These are phyloP conservation scores for Drosophila phalerata DNA, from an alignment of 2,888 invertebrate genomes.

Conservation along the genomic window DNA sequence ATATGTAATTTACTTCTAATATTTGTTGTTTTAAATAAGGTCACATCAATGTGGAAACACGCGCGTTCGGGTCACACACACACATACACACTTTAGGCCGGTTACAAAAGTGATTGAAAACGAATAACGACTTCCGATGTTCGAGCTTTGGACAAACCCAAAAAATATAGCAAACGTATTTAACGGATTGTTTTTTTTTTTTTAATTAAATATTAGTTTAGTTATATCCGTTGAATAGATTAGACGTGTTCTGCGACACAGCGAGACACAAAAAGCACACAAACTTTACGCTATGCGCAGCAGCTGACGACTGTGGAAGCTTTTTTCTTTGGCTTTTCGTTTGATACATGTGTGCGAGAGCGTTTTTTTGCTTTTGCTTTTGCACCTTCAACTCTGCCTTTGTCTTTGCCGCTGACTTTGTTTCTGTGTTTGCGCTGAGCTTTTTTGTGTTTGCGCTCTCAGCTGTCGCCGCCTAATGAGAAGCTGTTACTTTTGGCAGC, in stretches of 20 bases:
- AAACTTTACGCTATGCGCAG: conserved; percentile 85
- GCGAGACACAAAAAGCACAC: conserved; percentile 62
- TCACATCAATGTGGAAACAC: conserved; percentile 34
- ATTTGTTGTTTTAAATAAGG: conserved; percentile 58
- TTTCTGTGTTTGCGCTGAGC: conserved; percentile 27
- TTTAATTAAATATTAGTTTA: conserved; percentile 25
- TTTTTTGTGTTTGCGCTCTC: conserved; percentile 49
- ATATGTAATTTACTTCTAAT: conserved; percentile 28
- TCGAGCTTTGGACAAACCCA: conserved; percentile 20
- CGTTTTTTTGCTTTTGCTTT: conserved; percentile 40
- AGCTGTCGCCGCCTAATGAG: conserved; percentile 42
- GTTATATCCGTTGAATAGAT: conserved; percentile 17
- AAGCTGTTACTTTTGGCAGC: conserved; percentile 11
- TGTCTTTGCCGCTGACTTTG: conserved; percentile 45
- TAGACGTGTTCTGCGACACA: conserved; percentile 58
- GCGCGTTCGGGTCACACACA: conserved; percentile 4
- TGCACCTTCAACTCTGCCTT: conserved; percentile 37
- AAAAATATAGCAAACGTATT: conserved; percentile 8
- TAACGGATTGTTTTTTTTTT: conserved; percentile 9
- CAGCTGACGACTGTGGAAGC: conserved; percentile 85
- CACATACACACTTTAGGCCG: conserved; percentile 23
- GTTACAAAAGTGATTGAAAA: conserved; percentile 37
- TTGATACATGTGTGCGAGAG: conserved; percentile 51
- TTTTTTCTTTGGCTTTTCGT: conserved; percentile 78
- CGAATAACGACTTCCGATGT: conserved; percentile 11